A percentile compares a stretch with the other conserved stretches of the same genome.
Conservation (phyloP, 2,888 invertebrate species). For the Heteropelma amictum region DNA sequence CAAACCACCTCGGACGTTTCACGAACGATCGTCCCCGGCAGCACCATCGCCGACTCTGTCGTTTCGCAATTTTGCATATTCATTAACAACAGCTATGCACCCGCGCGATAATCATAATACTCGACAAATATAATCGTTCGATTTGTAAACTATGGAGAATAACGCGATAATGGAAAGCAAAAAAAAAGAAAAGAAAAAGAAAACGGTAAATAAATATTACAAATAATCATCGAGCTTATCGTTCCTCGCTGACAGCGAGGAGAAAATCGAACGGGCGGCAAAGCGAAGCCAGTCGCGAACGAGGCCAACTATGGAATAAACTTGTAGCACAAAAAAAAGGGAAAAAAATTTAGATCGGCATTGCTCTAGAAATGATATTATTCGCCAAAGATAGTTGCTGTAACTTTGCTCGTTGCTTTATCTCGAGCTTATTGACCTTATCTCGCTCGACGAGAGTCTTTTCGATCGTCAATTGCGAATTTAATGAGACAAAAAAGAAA, state of each 20-base stretch:
- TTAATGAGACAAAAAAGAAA: constrained; percentile 16
- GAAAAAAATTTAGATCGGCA: neutral
- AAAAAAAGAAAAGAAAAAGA: no score
- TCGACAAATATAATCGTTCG: constrained; percentile 33
- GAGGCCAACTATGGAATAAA: constrained; percentile 44
- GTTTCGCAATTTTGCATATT: constrained; percentile 40
- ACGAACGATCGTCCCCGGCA: constrained; percentile 43
- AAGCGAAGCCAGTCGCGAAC: constrained; percentile 36
- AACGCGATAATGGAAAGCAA: constrained; percentile 2
- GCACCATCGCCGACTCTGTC: neutral
- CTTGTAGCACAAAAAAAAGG: neutral
- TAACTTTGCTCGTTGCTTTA: constrained; percentile 25
- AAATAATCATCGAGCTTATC: constrained; percentile 42
- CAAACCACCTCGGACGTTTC: constrained; percentile 20
- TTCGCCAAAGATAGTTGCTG: constrained; percentile 2
- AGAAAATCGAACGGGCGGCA: constrained; percentile 13
- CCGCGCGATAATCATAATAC: constrained; percentile 11
- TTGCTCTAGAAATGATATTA: constrained; percentile 38
- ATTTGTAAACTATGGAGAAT: constrained; percentile 21
- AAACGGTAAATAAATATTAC: no score
- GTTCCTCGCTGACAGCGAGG: constrained; percentile 14
- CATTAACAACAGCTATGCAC: constrained; percentile 37
- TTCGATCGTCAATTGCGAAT: constrained; percentile 19
- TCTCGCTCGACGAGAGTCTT: constrained; percentile 6
- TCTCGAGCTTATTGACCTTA: constrained; percentile 19